Evolutionary conservation across 1,140 invertebrate species (phyloP).

Genomic region (Steinernema khuongi): DNA sequence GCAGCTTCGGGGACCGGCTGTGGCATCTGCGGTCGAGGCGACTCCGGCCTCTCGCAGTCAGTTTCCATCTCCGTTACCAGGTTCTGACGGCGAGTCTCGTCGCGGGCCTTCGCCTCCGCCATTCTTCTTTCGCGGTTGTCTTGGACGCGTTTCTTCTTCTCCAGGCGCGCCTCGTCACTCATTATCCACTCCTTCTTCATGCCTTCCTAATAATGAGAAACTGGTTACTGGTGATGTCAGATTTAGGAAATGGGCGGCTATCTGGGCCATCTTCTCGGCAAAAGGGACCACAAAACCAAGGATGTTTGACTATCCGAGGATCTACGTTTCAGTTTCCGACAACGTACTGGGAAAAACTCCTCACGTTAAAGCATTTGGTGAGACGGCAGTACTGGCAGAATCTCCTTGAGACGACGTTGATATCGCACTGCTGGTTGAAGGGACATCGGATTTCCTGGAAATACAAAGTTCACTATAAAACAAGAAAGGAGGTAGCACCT

Average conservation of each 20-base stretch:
- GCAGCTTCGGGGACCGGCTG: no score
- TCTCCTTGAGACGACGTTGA: conserved; percentile 81
- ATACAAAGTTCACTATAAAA: conserved; percentile 28
- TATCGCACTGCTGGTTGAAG: conserved; percentile 83
- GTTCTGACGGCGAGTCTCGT: conserved; percentile 28
- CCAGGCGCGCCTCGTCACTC: conserved; percentile 85
- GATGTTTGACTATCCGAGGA: conserved; percentile 5
- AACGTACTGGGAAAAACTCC: background rate
- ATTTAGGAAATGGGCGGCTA: background rate
- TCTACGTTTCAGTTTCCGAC: background rate
- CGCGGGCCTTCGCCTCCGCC: conserved; percentile 62
- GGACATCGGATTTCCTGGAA: conserved; percentile 84
- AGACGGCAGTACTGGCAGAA: conserved; percentile 93
- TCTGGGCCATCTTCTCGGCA: background rate
- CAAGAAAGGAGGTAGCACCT: conserved; percentile 64
- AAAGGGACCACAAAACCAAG: background rate
- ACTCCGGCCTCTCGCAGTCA: conserved; percentile 15
- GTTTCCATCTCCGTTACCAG: conserved; percentile 51
- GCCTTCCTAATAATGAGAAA: conserved; percentile 65
- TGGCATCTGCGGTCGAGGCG: no score
- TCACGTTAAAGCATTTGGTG: conserved; percentile 76
- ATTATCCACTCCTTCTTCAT: conserved; percentile 97
- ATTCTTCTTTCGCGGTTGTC: conserved; percentile 70
- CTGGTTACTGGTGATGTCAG: conserved; percentile 48
- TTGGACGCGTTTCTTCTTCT: conserved; percentile 84